Percentiles rank a stretch among this genome's conserved stretches.
phyloP scores from a whole-genome alignment of 1,140 invertebrate species.

The Coelopa frigida region DNA sequence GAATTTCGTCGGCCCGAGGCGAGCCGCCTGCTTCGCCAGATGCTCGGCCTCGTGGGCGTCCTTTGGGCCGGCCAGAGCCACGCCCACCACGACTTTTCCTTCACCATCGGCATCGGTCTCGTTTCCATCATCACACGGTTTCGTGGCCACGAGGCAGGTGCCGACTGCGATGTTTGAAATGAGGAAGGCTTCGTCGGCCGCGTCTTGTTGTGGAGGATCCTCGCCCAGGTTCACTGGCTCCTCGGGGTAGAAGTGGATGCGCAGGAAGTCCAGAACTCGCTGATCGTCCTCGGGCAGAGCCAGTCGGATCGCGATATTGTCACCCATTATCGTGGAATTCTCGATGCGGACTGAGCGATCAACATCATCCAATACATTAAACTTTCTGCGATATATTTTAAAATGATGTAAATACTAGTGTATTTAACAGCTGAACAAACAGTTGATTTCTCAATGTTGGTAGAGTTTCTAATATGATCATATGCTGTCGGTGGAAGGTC shows the following conservation, averaged over 20 bases:
- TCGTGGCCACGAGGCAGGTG: constrained; percentile 12
- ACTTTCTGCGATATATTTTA: too few relatives aligned
- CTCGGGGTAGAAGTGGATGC: constrained; percentile 13
- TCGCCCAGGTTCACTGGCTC: constrained; percentile 16
- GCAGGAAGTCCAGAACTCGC: constrained; percentile 14
- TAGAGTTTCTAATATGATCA: too few relatives aligned
- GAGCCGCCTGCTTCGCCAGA: constrained; percentile 8
- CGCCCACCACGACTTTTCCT: constrained; percentile 12
- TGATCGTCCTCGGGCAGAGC: constrained; percentile 8
- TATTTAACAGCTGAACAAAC: too few relatives aligned
- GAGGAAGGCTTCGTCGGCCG: constrained; percentile 15
- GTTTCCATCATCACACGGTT: background rate
- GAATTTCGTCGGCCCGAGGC: constrained; percentile 12
- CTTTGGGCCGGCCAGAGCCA: constrained; percentile 14
- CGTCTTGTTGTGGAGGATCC: constrained; percentile 15
- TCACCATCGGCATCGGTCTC: too few relatives aligned
- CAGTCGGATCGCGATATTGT: constrained; percentile 10
- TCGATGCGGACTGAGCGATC: too few relatives aligned
- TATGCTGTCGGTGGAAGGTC: too few relatives aligned
- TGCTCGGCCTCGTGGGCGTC: constrained; percentile 11
- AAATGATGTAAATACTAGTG: too few relatives aligned
- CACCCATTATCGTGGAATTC: too few relatives aligned
- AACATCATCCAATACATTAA: too few relatives aligned
- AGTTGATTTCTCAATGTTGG: too few relatives aligned
- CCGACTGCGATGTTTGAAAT: constrained; percentile 11